Evolutionary conservation across 2,113 vertebrate species (phyloP).

Genomic region (Aleadryas rufinucha): DNA sequence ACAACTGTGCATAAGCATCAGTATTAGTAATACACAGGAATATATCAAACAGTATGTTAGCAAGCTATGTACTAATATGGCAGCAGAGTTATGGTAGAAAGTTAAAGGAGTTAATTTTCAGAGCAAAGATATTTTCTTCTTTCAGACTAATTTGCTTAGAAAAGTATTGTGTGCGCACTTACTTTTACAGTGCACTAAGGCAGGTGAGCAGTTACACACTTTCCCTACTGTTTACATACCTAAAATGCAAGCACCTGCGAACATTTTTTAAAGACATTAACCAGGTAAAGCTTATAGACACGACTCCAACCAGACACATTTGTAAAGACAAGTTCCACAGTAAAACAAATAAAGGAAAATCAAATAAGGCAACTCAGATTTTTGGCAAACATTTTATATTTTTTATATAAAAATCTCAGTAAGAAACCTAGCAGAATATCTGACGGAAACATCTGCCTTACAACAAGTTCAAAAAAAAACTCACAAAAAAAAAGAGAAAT

Average conservation of each 20-base stretch:
- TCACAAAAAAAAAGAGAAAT: neutral
- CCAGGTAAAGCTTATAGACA: neutral
- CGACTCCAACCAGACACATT: neutral
- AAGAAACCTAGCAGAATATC: conserved; percentile 81
- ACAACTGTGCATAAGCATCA: neutral
- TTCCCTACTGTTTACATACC: neutral
- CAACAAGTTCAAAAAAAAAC: conserved; percentile 58
- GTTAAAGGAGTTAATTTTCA: neutral
- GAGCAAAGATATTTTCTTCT: neutral
- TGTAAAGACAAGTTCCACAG: neutral
- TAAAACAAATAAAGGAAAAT: neutral
- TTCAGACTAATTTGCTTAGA: neutral
- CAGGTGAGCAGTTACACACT: neutral
- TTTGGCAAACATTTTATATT: conserved; percentile 78
- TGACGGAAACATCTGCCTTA: conserved; percentile 76
- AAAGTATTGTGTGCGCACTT: neutral
- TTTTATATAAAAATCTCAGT: conserved; percentile 83
- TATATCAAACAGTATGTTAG: neutral
- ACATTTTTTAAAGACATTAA: neutral
- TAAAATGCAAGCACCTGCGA: neutral
- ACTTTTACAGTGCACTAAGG: neutral
- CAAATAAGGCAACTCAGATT: conserved; percentile 61
- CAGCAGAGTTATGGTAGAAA: neutral
- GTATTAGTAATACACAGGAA: neutral
- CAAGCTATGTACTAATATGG: too few relatives aligned